These are phyloP conservation scores for Azorinus chamasolen DNA, from an alignment of 2,888 invertebrate genomes.

Conservation along the genomic window DNA sequence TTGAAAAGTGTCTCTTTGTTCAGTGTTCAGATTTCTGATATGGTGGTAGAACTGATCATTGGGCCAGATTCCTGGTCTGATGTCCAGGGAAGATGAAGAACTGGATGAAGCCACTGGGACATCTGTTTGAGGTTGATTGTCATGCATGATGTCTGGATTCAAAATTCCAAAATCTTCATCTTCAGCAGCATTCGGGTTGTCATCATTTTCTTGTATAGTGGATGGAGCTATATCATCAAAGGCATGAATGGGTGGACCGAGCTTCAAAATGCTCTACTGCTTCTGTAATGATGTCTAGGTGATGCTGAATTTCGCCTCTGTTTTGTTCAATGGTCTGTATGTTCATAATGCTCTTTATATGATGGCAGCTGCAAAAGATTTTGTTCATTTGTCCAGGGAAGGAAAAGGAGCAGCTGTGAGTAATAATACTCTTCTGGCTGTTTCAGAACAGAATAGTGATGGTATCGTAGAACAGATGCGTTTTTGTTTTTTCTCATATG, in stretches of 20 bases:
- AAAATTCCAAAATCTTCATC: slow-evolving; percentile 14
- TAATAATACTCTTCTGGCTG: slow-evolving; percentile 35
- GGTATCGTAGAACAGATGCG: slow-evolving; percentile 33
- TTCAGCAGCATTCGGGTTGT: slow-evolving; percentile 1
- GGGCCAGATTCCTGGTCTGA: no score
- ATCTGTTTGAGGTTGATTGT: neutral
- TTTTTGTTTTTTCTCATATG: slow-evolving; percentile 36
- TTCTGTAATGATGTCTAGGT: slow-evolving; percentile 13
- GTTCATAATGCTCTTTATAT: slow-evolving; percentile 20
- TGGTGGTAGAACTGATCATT: no score
- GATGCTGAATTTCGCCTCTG: slow-evolving; percentile 21
- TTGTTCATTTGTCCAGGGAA: slow-evolving; percentile 28
- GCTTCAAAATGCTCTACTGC: slow-evolving; percentile 31
- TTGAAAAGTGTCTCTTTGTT: slow-evolving; percentile 37
- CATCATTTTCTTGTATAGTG: slow-evolving; percentile 21
- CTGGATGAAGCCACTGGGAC: neutral
- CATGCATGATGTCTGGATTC: slow-evolving; percentile 18
- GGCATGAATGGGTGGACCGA: slow-evolving; percentile 29
- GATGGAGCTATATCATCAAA: slow-evolving; percentile 24
- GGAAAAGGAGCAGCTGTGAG: slow-evolving; percentile 34
- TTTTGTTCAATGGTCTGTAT: slow-evolving; percentile 10
- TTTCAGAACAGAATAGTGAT: slow-evolving; percentile 31
- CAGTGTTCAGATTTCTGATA: slow-evolving; percentile 3
- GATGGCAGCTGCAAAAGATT: slow-evolving; percentile 7
- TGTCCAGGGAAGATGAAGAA: no score